A percentile compares a stretch with the other conserved stretches of the same genome.
These are phyloP conservation scores for Erethizon dorsatum DNA, from an alignment of 2,797 vertebrate species.

Conservation along the genomic window DNA sequence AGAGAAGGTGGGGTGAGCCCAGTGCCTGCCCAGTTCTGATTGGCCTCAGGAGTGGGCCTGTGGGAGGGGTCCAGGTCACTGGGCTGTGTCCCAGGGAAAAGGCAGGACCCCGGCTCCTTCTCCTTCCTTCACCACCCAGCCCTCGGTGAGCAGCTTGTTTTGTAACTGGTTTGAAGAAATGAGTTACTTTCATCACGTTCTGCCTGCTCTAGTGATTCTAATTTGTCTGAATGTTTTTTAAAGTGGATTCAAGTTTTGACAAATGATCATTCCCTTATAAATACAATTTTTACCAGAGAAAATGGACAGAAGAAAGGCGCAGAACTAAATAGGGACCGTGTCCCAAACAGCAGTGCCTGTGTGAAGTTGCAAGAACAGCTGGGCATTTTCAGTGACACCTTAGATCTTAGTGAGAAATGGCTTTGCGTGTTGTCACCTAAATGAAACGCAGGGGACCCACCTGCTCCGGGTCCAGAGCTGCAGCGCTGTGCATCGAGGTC, in stretches of 20 bases:
- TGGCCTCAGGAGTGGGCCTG: background rate
- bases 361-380: background rate
- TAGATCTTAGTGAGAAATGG: rapidly evolving
- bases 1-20: background rate
- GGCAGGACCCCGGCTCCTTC: background rate
- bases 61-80: background rate
- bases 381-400: too few species aligned
- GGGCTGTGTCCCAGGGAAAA: background rate
- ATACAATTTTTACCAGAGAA: too few species aligned
- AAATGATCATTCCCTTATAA: background rate
- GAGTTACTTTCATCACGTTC: too few species aligned
- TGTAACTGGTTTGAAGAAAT: rapidly evolving
- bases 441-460: background rate
- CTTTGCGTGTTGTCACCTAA: rapidly evolving
- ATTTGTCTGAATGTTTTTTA: background rate
- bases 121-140: rapidly evolving
- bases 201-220: background rate
- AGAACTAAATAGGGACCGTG: rapidly evolving
- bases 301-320: rapidly evolving
- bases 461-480: background rate
- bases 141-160: rapidly evolving
- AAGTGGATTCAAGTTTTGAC: background rate
- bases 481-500: rapidly evolving
- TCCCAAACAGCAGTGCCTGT: background rate
- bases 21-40: background rate